Conservation (phyloP, 2,888 invertebrate genomes). For the Scotopteryx bipunctaria region DNA sequence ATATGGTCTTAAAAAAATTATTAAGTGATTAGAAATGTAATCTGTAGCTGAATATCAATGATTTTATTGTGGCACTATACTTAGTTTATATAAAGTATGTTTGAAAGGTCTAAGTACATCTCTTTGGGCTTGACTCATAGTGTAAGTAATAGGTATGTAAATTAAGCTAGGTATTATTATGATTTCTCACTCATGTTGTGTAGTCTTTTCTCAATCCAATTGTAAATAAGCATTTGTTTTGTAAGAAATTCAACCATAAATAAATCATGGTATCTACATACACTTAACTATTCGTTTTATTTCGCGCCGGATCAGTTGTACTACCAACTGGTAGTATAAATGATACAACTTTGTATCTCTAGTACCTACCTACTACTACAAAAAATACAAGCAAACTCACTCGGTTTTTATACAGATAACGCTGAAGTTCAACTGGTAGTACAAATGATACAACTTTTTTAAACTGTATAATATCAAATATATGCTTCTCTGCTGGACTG, state of each 20-base stretch:
- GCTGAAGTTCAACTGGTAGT: too few relatives aligned
- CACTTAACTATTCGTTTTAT: constrained; percentile 22
- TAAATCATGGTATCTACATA: constrained; percentile 31
- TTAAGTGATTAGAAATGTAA: neutral
- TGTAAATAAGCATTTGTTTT: constrained; percentile 53
- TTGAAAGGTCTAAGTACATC: constrained; percentile 38
- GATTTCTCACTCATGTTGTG: constrained; percentile 20
- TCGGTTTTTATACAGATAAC: too few relatives aligned
- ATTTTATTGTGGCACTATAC: too few relatives aligned
- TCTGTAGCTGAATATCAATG: neutral
- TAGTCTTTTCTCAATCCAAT: constrained; percentile 30
- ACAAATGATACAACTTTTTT: too few relatives aligned
- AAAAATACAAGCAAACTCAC: too few relatives aligned
- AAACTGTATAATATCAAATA: too few relatives aligned
- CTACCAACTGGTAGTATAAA: too few relatives aligned
- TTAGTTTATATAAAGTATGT: neutral
- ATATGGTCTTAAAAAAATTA: too few relatives aligned
- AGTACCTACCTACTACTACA: too few relatives aligned
- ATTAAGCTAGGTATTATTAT: constrained; percentile 30
- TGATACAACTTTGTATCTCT: too few relatives aligned
- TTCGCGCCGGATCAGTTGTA: neutral
- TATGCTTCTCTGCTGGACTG: too few relatives aligned
- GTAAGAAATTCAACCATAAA: constrained; percentile 38
- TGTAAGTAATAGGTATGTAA: constrained; percentile 38
- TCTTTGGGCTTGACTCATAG: constrained; percentile 62